phyloP scores from a whole-genome alignment of 2,888 invertebrate species.

The Toxonevra muliebris region DNA sequence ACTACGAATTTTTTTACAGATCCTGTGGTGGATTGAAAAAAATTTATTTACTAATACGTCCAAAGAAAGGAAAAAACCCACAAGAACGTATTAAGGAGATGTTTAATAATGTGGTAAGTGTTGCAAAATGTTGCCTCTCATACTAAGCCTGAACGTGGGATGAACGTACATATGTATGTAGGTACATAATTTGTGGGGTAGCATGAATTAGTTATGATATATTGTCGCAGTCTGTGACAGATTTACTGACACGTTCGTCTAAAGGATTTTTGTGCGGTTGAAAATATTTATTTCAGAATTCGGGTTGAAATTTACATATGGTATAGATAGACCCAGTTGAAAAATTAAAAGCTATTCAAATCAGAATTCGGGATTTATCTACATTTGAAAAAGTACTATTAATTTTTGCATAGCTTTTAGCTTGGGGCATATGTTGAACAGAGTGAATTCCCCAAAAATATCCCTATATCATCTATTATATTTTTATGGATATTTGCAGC shows the following conservation, averaged over 20 bases:
- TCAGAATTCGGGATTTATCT: no score
- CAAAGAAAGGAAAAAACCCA: conserved; percentile 85
- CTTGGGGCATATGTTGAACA: no score
- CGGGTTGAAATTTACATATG: no score
- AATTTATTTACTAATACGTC: conserved; percentile 83
- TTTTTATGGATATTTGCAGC: conserved; percentile 67
- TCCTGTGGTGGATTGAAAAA: conserved; percentile 79
- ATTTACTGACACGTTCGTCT: neutral
- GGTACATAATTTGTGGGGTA: neutral
- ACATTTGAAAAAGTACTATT: no score
- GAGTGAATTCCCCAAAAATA: no score
- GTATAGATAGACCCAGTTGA: no score
- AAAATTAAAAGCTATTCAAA: no score
- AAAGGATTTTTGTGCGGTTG: neutral
- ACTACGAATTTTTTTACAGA: conserved; percentile 58
- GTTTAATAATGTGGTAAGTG: conserved; percentile 81
- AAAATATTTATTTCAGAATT: no score
- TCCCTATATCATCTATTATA: no score
- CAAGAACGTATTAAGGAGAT: conserved; percentile 81
- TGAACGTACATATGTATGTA: neutral
- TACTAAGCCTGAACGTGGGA: neutral
- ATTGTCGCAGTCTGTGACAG: neutral
- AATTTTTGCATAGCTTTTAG: no score
- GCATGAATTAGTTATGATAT: conserved; percentile 10
- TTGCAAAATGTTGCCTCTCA: neutral